phyloP scores from a whole-genome alignment of 2,797 vertebrate genomes.

The Phalloptychus januarius region DNA sequence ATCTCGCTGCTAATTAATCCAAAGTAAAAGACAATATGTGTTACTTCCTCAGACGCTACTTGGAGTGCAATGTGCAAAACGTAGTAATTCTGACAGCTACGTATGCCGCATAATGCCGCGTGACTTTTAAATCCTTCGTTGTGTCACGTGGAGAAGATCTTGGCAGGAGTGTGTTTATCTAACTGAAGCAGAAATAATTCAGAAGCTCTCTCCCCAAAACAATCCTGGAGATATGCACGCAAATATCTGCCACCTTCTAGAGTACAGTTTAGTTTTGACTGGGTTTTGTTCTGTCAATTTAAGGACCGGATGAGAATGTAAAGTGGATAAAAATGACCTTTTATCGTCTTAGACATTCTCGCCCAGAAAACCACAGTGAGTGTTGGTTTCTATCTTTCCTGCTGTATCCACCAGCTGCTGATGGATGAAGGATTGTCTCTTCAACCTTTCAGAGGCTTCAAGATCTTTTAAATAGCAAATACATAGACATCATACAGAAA shows the following conservation, averaged over 20 bases:
- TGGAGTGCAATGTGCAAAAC: neutral
- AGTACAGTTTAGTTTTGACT: neutral
- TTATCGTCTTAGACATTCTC: slow-evolving; percentile 7
- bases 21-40: neutral
- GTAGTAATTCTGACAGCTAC: neutral
- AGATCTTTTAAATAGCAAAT: slow-evolving; percentile 65
- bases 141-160: neutral
- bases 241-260: neutral
- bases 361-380: slow-evolving; percentile 5
- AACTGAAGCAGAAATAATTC: neutral
- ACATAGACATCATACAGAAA: slow-evolving; percentile 51
- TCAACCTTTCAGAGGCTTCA: slow-evolving; percentile 67
- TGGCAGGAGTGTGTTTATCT: neutral
- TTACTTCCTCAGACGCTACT: neutral
- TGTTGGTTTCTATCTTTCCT: slow-evolving; percentile 20
- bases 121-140: slow-evolving; percentile 19
- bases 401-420: slow-evolving; percentile 37
- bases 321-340: slow-evolving; percentile 44
- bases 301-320: slow-evolving; percentile 41
- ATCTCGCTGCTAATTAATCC: neutral
- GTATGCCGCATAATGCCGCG: neutral
- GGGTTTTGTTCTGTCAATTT: slow-evolving; percentile 1
- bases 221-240: neutral
- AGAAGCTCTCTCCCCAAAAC: neutral
- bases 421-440: slow-evolving; percentile 63